A percentile compares a stretch with the other conserved stretches of the same genome.
Conservation (phyloP, 2,888 invertebrate species). For the Cheilosia impressa region DNA sequence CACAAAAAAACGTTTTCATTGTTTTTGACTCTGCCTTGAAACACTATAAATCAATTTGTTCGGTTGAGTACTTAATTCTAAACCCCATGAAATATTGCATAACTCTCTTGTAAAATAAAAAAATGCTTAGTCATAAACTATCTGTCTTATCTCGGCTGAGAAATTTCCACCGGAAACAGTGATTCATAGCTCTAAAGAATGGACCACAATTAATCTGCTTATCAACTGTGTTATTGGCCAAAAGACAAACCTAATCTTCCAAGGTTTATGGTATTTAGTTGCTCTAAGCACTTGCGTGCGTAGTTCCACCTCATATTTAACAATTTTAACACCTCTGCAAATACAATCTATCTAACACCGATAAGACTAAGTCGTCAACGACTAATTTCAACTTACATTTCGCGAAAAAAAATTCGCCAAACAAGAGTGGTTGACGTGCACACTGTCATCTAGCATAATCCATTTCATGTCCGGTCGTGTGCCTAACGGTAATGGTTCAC, state of each 20-base stretch:
- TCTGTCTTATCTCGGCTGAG: constrained; percentile 4
- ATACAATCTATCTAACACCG: background rate
- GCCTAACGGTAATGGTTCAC: constrained; percentile 76
- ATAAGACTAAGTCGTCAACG: background rate
- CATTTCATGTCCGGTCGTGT: constrained; percentile 77
- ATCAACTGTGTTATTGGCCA: background rate
- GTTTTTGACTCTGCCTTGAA: no score
- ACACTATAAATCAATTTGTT: no score
- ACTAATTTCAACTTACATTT: constrained; percentile 69
- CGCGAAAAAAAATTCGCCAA: constrained; percentile 76
- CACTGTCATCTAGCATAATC: constrained; percentile 78
- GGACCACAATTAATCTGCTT: background rate
- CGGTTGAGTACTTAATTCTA: no score
- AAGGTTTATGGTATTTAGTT: no score
- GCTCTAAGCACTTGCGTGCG: background rate
- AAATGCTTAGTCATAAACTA: background rate
- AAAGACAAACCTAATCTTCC: background rate
- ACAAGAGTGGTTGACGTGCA: constrained; percentile 71
- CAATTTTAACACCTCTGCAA: background rate
- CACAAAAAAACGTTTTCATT: no score
- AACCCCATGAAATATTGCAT: background rate
- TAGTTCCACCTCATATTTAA: background rate
- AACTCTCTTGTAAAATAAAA: background rate
- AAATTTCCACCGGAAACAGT: constrained; percentile 3
- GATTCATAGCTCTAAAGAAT: background rate